Percentiles rank a stretch among this genome's conserved stretches.
These are phyloP conservation scores for Phocides pigmalion DNA, from an alignment of 1,140 invertebrate species.

Conservation along the genomic window DNA sequence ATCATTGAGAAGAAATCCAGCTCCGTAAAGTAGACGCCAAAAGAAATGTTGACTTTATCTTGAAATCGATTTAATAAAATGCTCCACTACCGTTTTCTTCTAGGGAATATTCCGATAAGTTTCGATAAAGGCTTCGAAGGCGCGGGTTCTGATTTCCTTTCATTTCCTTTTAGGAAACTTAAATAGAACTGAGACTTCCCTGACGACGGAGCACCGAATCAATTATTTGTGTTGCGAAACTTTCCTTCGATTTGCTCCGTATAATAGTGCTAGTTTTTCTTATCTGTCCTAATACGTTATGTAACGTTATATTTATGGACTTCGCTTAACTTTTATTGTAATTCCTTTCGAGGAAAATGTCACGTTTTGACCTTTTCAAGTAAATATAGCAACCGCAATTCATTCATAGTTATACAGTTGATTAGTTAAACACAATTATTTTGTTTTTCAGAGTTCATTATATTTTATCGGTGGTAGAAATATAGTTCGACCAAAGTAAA, in stretches of 20 bases:
- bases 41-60: conserved; percentile 58
- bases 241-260: conserved; percentile 70
- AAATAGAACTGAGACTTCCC: conserved; percentile 82
- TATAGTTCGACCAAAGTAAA: too few species aligned
- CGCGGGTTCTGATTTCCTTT: conserved; percentile 81
- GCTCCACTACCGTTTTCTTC: conserved; percentile 59
- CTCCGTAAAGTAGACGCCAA: conserved; percentile 32
- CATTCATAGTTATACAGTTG: too few species aligned
- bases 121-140: conserved; percentile 77
- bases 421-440: too few species aligned
- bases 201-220: conserved; percentile 77
- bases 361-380: background rate
- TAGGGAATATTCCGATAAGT: conserved; percentile 78
- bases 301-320: conserved; percentile 5
- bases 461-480: too few species aligned
- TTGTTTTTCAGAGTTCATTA: too few species aligned
- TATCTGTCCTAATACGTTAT: conserved; percentile 41
- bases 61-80: conserved; percentile 69
- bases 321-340: background rate
- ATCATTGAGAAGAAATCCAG: conserved; percentile 14
- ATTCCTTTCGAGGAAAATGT: background rate
- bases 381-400: too few species aligned
- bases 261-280: conserved; percentile 63
- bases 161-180: conserved; percentile 83
- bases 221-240: conserved; percentile 80